phyloP scores from a whole-genome alignment of 2,797 vertebrate genomes.

The Pangasius krempfi region DNA sequence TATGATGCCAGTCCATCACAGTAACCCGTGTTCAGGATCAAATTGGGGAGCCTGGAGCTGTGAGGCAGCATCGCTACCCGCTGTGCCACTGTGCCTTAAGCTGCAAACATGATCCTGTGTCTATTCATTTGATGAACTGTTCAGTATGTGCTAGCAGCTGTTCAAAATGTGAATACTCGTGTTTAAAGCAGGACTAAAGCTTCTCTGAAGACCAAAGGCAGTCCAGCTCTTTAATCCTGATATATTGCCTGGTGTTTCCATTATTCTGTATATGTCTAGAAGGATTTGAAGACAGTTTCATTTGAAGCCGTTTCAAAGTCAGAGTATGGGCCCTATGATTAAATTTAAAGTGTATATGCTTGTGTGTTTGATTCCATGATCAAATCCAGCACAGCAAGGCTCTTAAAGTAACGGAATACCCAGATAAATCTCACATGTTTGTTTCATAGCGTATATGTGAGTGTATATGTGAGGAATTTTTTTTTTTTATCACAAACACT shows the following conservation, averaged over 20 bases:
- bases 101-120: constrained; percentile 16
- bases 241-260: constrained; percentile 75
- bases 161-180: constrained; percentile 4
- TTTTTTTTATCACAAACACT: no score
- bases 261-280: constrained; percentile 74
- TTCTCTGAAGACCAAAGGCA: constrained; percentile 65
- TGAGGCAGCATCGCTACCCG: background rate
- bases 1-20: background rate
- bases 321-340: constrained; percentile 30
- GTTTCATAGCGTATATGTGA: background rate
- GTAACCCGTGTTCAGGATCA: background rate
- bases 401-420: constrained; percentile 8
- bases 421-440: constrained; percentile 1
- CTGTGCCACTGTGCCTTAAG: constrained; percentile 15
- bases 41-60: background rate
- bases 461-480: background rate
- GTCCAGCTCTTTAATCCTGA: constrained; percentile 63
- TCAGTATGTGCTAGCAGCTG: constrained; percentile 17
- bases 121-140: constrained; percentile 27
- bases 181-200: constrained; percentile 54
- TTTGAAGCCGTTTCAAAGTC: constrained; percentile 44
- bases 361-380: constrained; percentile 19
- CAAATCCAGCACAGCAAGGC: constrained; percentile 18
- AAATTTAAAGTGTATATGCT: constrained; percentile 38
- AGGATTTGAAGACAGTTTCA: constrained; percentile 57